Percentiles rank a stretch among this genome's conserved stretches.
These are phyloP conservation scores for Cabera pusaria DNA, from an alignment of 2,888 invertebrate species.

Conservation along the genomic window DNA sequence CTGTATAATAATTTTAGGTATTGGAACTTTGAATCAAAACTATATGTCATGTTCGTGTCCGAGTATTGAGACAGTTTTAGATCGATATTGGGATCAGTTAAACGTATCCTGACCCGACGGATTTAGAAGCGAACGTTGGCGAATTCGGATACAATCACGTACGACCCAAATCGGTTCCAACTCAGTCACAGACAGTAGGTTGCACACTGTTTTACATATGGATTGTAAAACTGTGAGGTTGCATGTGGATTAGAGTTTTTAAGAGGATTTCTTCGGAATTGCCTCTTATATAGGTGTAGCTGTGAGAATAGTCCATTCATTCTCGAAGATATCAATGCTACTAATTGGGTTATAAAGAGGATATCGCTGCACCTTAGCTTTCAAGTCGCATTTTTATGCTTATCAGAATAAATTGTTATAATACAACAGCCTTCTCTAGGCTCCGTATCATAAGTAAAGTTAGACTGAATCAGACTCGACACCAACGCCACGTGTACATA, in stretches of 20 bases:
- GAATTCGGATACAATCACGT: constrained; percentile 59
- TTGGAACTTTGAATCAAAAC: constrained; percentile 36
- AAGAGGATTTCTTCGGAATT: constrained; percentile 17
- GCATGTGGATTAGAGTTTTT: constrained; percentile 35
- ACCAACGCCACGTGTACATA: constrained; percentile 35
- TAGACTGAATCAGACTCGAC: constrained; percentile 28
- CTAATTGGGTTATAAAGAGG: constrained; percentile 14
- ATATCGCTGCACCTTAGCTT: constrained; percentile 21
- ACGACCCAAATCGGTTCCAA: constrained; percentile 56
- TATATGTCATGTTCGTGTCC: constrained; percentile 26
- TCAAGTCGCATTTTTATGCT: constrained; percentile 27
- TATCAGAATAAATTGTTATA: constrained; percentile 34
- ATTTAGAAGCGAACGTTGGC: constrained; percentile 47
- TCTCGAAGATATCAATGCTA: constrained; percentile 15
- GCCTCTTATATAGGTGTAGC: background rate
- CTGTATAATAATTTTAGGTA: constrained; percentile 27
- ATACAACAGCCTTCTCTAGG: background rate
- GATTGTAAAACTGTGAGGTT: no score
- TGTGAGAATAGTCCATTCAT: constrained; percentile 15
- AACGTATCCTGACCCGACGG: constrained; percentile 43
- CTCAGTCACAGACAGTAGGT: constrained; percentile 46
- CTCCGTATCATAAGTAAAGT: constrained; percentile 32
- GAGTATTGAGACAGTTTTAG: constrained; percentile 31
- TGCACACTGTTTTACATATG: no score
- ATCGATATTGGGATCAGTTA: constrained; percentile 47